These are phyloP conservation scores for Cyprinella venusta DNA, from an alignment of 2,797 vertebrate genomes.

Conservation along the genomic window DNA sequence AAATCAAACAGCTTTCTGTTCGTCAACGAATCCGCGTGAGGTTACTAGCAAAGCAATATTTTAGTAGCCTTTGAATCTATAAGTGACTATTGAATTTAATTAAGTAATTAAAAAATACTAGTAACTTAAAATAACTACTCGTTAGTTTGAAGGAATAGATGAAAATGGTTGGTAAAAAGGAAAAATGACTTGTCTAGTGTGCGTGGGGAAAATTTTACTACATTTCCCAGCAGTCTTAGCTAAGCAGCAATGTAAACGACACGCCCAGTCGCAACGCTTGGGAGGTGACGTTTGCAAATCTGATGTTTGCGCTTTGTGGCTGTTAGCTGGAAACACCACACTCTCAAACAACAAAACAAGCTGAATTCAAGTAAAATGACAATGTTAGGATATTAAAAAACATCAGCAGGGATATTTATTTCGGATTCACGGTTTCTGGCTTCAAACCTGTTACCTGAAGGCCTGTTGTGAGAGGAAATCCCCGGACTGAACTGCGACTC, in stretches of 20 bases:
- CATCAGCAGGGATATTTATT: neutral
- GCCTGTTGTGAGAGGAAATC: constrained; percentile 76
- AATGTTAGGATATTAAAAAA: neutral
- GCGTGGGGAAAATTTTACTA: constrained; percentile 53
- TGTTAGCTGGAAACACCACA: constrained; percentile 58
- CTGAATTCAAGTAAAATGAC: neutral
- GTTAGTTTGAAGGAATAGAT: neutral
- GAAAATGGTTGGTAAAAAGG: neutral
- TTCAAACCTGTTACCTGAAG: constrained; percentile 61
- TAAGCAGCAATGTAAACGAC: constrained; percentile 61
- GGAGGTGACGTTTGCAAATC: constrained; percentile 76
- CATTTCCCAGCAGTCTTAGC: constrained; percentile 69
- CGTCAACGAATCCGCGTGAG: neutral
- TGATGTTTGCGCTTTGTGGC: constrained; percentile 59
- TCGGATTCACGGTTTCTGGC: constrained; percentile 52
- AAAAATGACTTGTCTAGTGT: no score
- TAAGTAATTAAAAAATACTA: neutral
- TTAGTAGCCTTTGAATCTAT: no score
- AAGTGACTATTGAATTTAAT: neutral
- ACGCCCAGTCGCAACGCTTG: constrained; percentile 56
- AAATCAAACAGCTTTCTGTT: neutral
- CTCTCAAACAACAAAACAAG: constrained; percentile 42
- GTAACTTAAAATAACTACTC: neutral
- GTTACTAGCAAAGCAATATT: neutral
- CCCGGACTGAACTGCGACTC: constrained; percentile 70